These are phyloP conservation scores for Parapristionchus giblindavisi DNA, from an alignment of 2,888 invertebrate genomes.

Conservation along the genomic window DNA sequence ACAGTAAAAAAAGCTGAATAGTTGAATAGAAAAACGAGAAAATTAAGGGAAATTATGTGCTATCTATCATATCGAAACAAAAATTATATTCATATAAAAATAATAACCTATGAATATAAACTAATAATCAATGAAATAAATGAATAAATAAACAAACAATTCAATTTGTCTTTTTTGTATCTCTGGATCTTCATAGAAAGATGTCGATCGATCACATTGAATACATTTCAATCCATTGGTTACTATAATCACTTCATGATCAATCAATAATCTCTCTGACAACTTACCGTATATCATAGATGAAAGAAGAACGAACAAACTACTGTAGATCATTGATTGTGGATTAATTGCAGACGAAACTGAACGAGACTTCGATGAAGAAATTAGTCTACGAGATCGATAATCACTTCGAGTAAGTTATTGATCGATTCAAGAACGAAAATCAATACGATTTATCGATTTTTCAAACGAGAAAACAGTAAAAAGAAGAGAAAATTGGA, in stretches of 20 bases:
- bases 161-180: neutral
- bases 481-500: neutral
- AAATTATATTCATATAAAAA: no score
- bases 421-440: no score
- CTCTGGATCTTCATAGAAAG: conserved; percentile 7
- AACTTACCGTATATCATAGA: neutral
- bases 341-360: neutral
- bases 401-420: conserved; percentile 9
- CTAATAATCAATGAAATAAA: neutral
- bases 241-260: neutral
- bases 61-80: no score
- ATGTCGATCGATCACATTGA: conserved; percentile 18
- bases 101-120: no score
- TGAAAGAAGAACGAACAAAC: conserved; percentile 2
- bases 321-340: neutral
- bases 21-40: no score
- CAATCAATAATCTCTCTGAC: neutral
- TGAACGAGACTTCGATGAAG: neutral
- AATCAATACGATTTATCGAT: neutral
- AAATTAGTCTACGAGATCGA: conserved; percentile 13
- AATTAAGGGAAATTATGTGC: no score
- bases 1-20: no score
- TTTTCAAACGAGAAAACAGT: neutral
- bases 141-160: neutral
- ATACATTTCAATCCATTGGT: neutral